Evolutionary conservation across 1,140 invertebrate species (phyloP).

Genomic region (Orchesella cincta): DNA sequence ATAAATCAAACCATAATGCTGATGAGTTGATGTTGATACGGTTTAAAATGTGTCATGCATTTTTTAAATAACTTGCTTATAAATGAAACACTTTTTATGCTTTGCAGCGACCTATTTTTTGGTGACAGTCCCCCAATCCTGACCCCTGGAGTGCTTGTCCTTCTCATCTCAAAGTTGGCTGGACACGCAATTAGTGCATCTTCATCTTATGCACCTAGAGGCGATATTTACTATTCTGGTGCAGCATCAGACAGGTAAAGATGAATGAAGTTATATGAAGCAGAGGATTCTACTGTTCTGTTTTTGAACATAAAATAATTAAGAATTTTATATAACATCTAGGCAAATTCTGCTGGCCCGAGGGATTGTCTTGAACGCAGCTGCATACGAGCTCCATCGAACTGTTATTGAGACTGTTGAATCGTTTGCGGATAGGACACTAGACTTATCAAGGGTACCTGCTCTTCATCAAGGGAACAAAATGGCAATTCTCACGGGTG

Average conservation of each 20-base stretch:
- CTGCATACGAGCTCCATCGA: constrained; percentile 35
- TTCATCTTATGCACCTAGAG: constrained; percentile 10
- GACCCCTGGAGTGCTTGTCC: constrained; percentile 33
- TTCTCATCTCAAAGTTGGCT: constrained; percentile 35
- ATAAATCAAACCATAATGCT: no score
- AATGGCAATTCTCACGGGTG: constrained; percentile 34
- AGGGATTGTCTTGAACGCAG: constrained; percentile 34
- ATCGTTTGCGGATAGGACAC: neutral
- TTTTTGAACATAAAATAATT: neutral
- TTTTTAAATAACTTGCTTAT: no score
- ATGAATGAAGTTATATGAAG: neutral
- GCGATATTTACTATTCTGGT: constrained; percentile 30
- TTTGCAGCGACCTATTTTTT: constrained; percentile 38
- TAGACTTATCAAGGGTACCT: neutral
- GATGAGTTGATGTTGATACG: no score
- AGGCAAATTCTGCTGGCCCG: constrained; percentile 39
- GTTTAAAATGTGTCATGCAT: no score
- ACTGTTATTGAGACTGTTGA: constrained; percentile 34
- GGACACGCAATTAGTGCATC: constrained; percentile 31
- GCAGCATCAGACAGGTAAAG: constrained; percentile 37
- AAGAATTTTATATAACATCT: neutral
- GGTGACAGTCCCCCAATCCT: constrained; percentile 33
- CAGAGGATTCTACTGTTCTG: neutral
- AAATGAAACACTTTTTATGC: neutral
- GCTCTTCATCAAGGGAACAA: constrained; percentile 37